A percentile compares a stretch with the other conserved stretches of the same genome.
Evolutionary conservation across 2,888 invertebrate genomes (phyloP).

Genomic region (Tipula helvola): DNA sequence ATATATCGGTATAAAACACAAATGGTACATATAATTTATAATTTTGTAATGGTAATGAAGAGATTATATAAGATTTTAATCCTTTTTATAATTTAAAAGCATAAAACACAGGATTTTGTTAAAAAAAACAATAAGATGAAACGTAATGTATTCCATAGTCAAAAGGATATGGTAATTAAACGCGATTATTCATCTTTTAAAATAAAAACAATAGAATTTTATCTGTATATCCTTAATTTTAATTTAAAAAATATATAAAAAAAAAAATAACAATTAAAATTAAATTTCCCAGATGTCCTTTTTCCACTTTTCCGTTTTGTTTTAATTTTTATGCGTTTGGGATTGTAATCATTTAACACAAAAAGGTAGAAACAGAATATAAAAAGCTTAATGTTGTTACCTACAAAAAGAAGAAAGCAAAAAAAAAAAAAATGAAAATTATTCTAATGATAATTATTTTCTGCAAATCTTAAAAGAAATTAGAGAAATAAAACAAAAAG

Average conservation of each 20-base stretch:
- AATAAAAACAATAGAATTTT: background rate
- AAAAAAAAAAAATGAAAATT: background rate
- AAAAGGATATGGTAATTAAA: background rate
- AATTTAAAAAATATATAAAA: background rate
- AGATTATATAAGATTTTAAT: background rate
- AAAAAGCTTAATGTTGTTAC: background rate
- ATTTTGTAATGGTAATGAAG: background rate
- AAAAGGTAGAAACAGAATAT: background rate
- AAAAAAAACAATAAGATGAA: background rate
- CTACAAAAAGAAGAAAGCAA: background rate
- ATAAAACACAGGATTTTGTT: background rate
- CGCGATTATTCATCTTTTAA: background rate
- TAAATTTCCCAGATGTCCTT: slow-evolving; percentile 4
- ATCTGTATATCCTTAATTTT: background rate
- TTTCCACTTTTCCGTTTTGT: background rate
- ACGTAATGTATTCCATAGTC: background rate
- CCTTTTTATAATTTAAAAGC: background rate
- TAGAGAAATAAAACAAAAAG: background rate
- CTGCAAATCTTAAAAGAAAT: background rate
- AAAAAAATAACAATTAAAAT: background rate
- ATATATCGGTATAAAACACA: background rate
- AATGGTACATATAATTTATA: background rate
- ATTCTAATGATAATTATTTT: background rate
- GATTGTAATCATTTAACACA: background rate
- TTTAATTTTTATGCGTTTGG: background rate